Evolutionary conservation across 2,888 invertebrate genomes (phyloP), one percentile per base, ranked within the genome.

Genomic region (Nebria salina): DNA sequence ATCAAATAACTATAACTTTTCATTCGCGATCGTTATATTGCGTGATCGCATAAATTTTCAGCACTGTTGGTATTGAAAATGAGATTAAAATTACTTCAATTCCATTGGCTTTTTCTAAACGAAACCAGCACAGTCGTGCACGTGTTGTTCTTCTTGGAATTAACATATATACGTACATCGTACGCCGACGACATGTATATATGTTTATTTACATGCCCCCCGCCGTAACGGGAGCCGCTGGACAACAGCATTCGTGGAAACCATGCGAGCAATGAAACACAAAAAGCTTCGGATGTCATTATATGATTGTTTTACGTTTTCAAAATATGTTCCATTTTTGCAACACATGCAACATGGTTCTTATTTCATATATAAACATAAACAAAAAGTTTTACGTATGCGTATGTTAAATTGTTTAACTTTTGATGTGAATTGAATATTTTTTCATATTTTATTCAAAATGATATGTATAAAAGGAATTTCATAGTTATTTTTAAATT

Each of bases 61-160:
- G n/a, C 65, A 25, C 41, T 65, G 13, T 13, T 34, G 70, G 70
- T 70, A 70, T 70, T 75, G 75, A 75, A 75, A 75, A 75, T 75
- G 75, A 75, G 75, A 65, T 75, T 75, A 75, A 75, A 75, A 75
- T 75, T 75, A 75, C 75, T n/a, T 70, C 70, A 70, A 70, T 70
- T 70, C 70, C 70, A 70, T 70, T 70, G 70, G 13, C 70, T 70
- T 70, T 70, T 70, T 54, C 54, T 70, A 70, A 70, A 70, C 20
- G 70, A 25, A 20, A 70, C 15, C 25, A 15, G 70, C 25, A 25
- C 70, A 25, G 20, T 70, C 15, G 70, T 70, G 70, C 34, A 70
- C 34, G 70, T 70, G 70, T 70, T 20, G 70, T 20, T 70, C 25
- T 70, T 70, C 70, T 25, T 26, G 70, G 70, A 70, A 70, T 70